Base-by-base conservation (phyloP, 2,888 invertebrate species). In the Serrognathus titanus region DNA sequence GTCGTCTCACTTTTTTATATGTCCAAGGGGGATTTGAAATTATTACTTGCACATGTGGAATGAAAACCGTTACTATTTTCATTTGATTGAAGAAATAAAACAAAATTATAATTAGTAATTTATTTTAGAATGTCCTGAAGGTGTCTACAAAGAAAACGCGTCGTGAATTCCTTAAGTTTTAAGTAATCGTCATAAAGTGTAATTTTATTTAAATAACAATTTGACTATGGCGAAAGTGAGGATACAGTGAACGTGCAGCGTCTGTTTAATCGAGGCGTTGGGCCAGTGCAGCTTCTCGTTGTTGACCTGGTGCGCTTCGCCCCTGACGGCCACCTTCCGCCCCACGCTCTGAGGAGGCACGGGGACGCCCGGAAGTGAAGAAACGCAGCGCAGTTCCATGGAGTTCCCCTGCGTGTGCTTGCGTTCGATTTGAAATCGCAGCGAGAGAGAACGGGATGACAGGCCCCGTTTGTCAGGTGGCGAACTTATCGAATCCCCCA, bases 331-430 rank as follows among this genome's bases (percentile, higher is more conserved):
- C 13, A 68, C 58, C 13, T 62, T 67, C 36, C 57, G 57, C 11
- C 63, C 63, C 20, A 69, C 62, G 24, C 60, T 62, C 51, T 65
- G 69, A 20, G 69, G 69, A 13, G 63, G 59, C 24, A 68, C 55
- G 2, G 72, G 71, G 24, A 72, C 63, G 40, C 70, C 71, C 24
- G 71, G 71, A 48, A 72, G 65, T 8, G 67, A 64, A 45, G 71
- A 67, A 40, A 69, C 68, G 67, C 74, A 75, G 45, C 68, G 64
- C 35, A 74, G 65, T 59, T 71, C 69, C 11, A 74, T 62, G 40
- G 60, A 64, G 46, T 61, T 60, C 13, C 55, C 54, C 24, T 63
- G 68, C 55, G 69, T 63, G 54, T 67, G 63, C 57, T 66, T 69
- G 48, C 66, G 67, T 38, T 70, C 72, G 36, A 66, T 63, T 39